Percentiles rank a stretch among this genome's conserved stretches.
Evolutionary conservation across 2,888 invertebrate species (phyloP).

Genomic region (Pheosia gnoma): DNA sequence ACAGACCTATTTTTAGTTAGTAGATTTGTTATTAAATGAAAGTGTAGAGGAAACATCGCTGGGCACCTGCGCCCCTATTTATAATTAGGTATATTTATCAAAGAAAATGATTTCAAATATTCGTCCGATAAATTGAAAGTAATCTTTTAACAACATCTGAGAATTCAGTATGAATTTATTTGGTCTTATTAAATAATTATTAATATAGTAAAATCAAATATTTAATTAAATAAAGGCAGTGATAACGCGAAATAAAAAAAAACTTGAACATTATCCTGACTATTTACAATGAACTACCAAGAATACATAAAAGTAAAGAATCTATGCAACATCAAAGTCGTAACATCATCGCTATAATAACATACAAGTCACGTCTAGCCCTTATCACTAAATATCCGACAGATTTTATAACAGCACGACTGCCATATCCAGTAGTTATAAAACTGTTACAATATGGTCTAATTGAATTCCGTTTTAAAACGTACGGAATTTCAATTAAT

Average conservation of each 20-base stretch:
- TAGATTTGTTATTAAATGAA: neutral
- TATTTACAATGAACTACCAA: neutral
- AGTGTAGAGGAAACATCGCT: neutral
- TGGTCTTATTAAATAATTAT: no score
- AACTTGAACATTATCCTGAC: no score
- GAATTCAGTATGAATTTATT: no score
- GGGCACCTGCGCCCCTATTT: no score
- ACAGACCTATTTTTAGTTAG: neutral
- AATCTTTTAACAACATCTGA: no score
- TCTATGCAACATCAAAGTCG: neutral
- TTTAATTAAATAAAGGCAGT: no score
- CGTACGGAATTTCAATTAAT: constrained; percentile 25
- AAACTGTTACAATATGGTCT: constrained; percentile 21
- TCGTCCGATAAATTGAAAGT: no score
- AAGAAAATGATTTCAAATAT: no score
- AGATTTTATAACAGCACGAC: neutral
- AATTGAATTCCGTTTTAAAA: constrained; percentile 22
- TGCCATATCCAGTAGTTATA: constrained; percentile 10
- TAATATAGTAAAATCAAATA: no score
- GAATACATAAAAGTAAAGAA: neutral
- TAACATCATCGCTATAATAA: neutral
- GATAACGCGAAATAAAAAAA: no score
- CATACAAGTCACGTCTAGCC: constrained; percentile 2
- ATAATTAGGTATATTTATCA: no score
- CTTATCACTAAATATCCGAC: constrained; percentile 6